These are phyloP conservation scores for Benthosema pterotum DNA, from an alignment of 2,797 vertebrate genomes.

Conservation along the genomic window DNA sequence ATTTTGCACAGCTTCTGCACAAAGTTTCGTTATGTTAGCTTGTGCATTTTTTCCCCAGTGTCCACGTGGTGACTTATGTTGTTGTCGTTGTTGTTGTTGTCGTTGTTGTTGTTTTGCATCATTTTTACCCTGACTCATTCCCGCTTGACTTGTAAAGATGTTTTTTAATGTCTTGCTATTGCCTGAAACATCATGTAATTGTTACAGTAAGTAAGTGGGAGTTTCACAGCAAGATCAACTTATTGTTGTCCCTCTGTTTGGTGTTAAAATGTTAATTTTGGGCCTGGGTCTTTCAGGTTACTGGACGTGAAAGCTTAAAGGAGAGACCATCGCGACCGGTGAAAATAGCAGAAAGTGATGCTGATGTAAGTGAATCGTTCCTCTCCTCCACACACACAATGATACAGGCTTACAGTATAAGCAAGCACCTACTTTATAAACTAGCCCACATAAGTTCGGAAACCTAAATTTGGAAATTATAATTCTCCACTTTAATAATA, in stretches of 20 bases:
- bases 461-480: too few relatives aligned
- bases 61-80: not conserved
- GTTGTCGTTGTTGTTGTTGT: conserved; percentile 4
- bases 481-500: too few relatives aligned
- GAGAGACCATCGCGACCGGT: conserved; percentile 88
- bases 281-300: conserved; percentile 82
- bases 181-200: conserved; percentile 17
- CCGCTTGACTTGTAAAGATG: conserved; percentile 28
- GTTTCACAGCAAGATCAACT: not conserved
- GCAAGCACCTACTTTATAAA: conserved; percentile 50
- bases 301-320: conserved; percentile 88
- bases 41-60: conserved; percentile 12
- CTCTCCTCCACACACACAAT: conserved; percentile 41
- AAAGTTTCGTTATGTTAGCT: conserved; percentile 27
- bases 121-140: conserved; percentile 14
- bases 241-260: conserved; percentile 7
- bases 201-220: conserved; percentile 14
- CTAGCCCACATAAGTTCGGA: too few relatives aligned
- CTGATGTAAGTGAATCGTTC: conserved; percentile 87
- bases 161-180: conserved; percentile 22
- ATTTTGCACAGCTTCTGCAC: conserved; percentile 39
- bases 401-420: conserved; percentile 35
- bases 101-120: conserved; percentile 1
- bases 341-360: conserved; percentile 96
- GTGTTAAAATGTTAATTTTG: conserved; percentile 38